phyloP scores from a whole-genome alignment of 2,113 vertebrate genomes.

The Boleophthalmus pectinirostris region DNA sequence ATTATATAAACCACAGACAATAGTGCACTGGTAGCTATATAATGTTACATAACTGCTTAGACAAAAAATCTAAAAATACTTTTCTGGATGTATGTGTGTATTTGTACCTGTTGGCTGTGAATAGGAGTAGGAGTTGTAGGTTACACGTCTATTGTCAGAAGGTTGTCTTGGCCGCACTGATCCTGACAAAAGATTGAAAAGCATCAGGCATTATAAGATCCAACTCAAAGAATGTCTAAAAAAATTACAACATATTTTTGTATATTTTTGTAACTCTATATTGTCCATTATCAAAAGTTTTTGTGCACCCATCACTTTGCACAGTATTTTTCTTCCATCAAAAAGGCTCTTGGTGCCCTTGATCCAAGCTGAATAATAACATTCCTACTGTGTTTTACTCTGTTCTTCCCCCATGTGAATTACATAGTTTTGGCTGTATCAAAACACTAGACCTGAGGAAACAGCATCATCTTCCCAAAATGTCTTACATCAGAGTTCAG shows the following conservation, averaged over 20 bases:
- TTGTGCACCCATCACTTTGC: too few species aligned
- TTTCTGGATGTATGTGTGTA: neutral
- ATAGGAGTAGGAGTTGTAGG: constrained; percentile 62
- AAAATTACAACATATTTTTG: too few species aligned
- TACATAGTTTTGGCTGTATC: neutral
- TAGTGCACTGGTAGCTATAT: neutral
- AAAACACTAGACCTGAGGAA: neutral
- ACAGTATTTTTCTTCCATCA: neutral
- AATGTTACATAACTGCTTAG: neutral
- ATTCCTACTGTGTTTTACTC: neutral
- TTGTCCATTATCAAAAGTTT: neutral
- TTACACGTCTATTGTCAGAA: constrained; percentile 57
- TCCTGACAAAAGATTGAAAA: constrained; percentile 54
- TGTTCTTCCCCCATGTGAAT: neutral
- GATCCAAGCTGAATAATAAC: neutral
- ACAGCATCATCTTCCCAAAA: neutral
- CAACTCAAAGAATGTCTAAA: neutral
- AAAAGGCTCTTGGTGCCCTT: neutral
- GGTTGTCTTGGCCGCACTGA: constrained; percentile 54
- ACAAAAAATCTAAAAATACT: neutral
- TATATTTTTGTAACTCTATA: too few species aligned
- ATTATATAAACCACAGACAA: neutral
- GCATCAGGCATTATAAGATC: neutral
- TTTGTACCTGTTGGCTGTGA: constrained; percentile 64
- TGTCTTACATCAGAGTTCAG: neutral